Conservation (phyloP, 2,888 invertebrate species). For the Fragum fragum region DNA sequence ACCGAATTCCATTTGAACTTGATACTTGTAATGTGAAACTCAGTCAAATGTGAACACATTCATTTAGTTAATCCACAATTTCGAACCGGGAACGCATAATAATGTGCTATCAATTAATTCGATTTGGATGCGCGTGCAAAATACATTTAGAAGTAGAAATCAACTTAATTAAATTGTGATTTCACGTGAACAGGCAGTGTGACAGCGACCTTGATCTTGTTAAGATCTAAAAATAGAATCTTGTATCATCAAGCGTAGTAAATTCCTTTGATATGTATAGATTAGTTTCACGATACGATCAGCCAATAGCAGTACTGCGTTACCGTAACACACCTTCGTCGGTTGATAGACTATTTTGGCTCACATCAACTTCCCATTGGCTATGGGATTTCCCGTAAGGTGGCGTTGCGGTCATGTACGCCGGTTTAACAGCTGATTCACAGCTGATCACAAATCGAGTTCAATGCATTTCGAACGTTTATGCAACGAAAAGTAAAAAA, state of each 20-base stretch:
- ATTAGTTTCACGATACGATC: neutral
- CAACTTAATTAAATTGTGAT: neutral
- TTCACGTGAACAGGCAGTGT: constrained; percentile 51
- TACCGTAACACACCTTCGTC: neutral
- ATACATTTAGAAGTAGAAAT: neutral
- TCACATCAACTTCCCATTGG: neutral
- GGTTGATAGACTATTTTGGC: neutral
- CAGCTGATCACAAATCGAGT: constrained; percentile 57
- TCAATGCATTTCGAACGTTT: constrained; percentile 47
- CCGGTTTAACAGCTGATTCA: constrained; percentile 68
- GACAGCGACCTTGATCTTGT: constrained; percentile 53
- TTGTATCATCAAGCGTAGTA: constrained; percentile 28
- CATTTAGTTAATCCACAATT: too few relatives aligned
- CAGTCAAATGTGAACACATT: too few relatives aligned
- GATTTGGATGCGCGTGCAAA: neutral
- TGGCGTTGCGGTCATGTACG: constrained; percentile 48
- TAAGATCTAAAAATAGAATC: constrained; percentile 20
- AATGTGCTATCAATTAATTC: neutral
- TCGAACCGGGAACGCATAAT: neutral
- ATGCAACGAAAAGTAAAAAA: constrained; percentile 41
- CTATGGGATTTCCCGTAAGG: constrained; percentile 59
- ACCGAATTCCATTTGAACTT: neutral
- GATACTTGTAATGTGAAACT: too few relatives aligned
- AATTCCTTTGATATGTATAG: constrained; percentile 29
- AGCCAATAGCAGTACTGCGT: neutral